These are phyloP conservation scores for Heliconius charithonia DNA, from an alignment of 2,888 invertebrate species.

Conservation along the genomic window DNA sequence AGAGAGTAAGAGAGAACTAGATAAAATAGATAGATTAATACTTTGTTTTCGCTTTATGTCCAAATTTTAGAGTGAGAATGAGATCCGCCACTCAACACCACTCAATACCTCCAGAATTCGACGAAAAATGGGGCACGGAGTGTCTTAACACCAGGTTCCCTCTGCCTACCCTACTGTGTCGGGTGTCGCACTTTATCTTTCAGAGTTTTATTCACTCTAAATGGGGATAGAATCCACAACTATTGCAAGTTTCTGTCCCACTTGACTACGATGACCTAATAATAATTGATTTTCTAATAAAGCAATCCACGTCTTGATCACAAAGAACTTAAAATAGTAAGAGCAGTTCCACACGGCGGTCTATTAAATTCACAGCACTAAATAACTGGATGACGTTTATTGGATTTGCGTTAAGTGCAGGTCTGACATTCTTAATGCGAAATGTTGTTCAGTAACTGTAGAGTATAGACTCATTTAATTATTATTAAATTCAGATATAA, in stretches of 20 bases:
- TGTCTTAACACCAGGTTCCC: too few relatives aligned
- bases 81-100: too few relatives aligned
- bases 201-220: background rate
- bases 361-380: constrained; percentile 31
- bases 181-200: too few relatives aligned
- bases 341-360: constrained; percentile 15
- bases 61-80: too few relatives aligned
- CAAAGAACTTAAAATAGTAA: constrained; percentile 17
- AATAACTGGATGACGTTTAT: constrained; percentile 38
- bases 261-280: background rate
- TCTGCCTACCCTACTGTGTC: too few relatives aligned
- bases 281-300: background rate
- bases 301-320: background rate
- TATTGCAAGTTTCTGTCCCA: background rate
- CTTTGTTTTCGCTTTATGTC: too few relatives aligned
- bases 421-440: constrained; percentile 19
- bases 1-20: too few relatives aligned
- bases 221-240: background rate
- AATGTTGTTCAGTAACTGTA: background rate
- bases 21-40: too few relatives aligned
- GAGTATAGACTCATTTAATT: background rate
- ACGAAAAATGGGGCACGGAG: too few relatives aligned
- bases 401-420: constrained; percentile 30
- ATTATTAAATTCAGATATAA: too few relatives aligned
- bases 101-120: too few relatives aligned